Conservation (phyloP, 2,113 vertebrate species). For the Colinus virginianus region DNA sequence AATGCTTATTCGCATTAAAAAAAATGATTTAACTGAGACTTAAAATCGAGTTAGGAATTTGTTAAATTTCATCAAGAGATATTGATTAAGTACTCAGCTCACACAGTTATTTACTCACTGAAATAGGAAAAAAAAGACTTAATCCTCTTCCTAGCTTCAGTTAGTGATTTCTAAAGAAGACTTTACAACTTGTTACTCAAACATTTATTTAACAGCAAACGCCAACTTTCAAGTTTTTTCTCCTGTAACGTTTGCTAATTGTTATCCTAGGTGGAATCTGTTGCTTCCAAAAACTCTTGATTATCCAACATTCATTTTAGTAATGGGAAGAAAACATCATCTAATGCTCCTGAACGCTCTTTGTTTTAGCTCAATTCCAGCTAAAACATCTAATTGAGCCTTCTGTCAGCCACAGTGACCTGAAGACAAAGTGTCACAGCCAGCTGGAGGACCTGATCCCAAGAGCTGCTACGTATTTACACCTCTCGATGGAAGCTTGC, state of each 20-base stretch:
- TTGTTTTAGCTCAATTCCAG: neutral
- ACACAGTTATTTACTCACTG: neutral
- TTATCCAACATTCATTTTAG: neutral
- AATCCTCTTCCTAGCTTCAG: neutral
- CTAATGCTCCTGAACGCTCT: neutral
- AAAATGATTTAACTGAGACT: neutral
- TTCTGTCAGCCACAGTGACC: neutral
- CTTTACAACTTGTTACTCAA: neutral
- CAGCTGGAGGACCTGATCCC: constrained; percentile 23
- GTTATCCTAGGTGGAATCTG: neutral
- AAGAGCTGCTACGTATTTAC: neutral
- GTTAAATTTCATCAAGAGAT: neutral
- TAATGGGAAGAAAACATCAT: neutral
- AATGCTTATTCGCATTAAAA: neutral
- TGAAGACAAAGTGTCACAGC: neutral
- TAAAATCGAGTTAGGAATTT: neutral
- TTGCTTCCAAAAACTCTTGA: neutral
- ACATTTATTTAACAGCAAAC: neutral
- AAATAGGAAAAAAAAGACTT: neutral
- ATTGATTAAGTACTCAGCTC: neutral
- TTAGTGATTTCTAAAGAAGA: neutral
- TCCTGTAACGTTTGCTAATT: neutral
- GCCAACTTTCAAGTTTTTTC: neutral
- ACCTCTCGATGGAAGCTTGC: constrained; percentile 2
- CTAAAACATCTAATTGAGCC: neutral